phyloP scores from a whole-genome alignment of 2,113 vertebrate genomes.

The Cololabis saira region DNA sequence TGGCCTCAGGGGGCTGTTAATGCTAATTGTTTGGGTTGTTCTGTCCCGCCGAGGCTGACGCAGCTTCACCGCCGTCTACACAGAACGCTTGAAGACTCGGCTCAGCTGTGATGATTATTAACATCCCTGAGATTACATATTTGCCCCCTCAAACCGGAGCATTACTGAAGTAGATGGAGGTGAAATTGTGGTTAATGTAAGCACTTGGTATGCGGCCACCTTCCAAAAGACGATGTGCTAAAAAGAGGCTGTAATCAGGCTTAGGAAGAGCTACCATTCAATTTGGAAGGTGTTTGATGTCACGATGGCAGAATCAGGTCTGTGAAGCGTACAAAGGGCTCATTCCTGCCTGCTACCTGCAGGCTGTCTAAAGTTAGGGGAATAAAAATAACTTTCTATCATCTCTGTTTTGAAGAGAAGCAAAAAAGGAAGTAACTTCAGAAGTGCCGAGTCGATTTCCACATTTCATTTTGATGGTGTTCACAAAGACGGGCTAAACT shows the following conservation, averaged over 20 bases:
- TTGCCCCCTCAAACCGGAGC: background rate
- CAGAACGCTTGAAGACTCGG: constrained; percentile 1
- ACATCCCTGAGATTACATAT: constrained; percentile 38
- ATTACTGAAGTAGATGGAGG: constrained; percentile 20
- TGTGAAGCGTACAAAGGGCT: constrained; percentile 48
- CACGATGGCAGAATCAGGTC: constrained; percentile 41
- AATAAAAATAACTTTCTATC: too few relatives aligned
- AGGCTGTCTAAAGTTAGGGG: too few relatives aligned
- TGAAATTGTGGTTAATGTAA: constrained; percentile 44
- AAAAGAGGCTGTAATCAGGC: constrained; percentile 8
- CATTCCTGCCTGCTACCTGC: background rate
- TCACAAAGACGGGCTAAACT: constrained; percentile 55
- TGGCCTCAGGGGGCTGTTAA: constrained; percentile 44
- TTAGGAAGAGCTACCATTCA: constrained; percentile 21
- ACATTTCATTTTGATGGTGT: constrained; percentile 74
- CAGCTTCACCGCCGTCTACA: background rate
- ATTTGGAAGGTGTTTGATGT: constrained; percentile 35
- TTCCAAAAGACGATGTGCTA: background rate
- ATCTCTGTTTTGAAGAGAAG: constrained; percentile 29
- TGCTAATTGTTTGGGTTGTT: constrained; percentile 49
- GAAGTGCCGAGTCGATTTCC: constrained; percentile 87
- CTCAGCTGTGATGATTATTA: constrained; percentile 45
- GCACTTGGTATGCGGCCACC: constrained; percentile 11
- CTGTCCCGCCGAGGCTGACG: constrained; percentile 33
- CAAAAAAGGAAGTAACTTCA: constrained; percentile 37